These are phyloP conservation scores for Aleadryas rufinucha DNA, from an alignment of 2,113 vertebrate genomes.

Conservation along the genomic window DNA sequence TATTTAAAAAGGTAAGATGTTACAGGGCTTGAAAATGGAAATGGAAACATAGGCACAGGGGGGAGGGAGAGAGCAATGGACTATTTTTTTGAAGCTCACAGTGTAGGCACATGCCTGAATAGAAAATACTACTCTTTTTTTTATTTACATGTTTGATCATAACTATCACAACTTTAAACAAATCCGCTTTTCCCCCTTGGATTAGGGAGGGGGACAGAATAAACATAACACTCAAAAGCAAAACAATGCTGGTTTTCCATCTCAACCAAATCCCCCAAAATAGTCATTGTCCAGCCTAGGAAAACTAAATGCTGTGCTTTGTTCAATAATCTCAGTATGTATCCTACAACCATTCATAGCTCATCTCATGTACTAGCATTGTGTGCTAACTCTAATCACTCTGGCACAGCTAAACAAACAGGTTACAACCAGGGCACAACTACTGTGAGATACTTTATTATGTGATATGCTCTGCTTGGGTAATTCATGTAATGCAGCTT, in stretches of 20 bases:
- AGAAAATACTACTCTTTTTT: not conserved
- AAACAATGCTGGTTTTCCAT: not conserved
- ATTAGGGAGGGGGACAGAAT: not conserved
- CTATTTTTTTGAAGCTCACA: not conserved
- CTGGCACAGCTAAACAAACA: not conserved
- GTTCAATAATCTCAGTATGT: not conserved
- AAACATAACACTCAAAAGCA: not conserved
- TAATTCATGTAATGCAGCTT: not conserved
- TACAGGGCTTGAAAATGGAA: not conserved
- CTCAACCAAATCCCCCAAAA: not conserved
- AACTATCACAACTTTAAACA: not conserved
- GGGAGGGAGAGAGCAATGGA: not conserved
- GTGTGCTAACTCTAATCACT: not conserved
- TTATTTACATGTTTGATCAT: not conserved
- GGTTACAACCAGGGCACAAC: not conserved
- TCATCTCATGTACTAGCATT: too few relatives aligned
- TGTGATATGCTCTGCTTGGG: accelerated
- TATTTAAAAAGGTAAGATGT: not conserved
- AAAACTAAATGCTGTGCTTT: not conserved
- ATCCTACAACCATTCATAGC: not conserved
- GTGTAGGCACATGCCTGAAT: not conserved
- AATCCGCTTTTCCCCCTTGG: not conserved
- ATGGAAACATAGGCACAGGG: not conserved
- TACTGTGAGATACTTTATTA: not conserved
- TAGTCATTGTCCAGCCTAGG: not conserved